Evolutionary conservation across 2,797 vertebrate genomes (phyloP).

Genomic region (Takifugu rubripes): DNA sequence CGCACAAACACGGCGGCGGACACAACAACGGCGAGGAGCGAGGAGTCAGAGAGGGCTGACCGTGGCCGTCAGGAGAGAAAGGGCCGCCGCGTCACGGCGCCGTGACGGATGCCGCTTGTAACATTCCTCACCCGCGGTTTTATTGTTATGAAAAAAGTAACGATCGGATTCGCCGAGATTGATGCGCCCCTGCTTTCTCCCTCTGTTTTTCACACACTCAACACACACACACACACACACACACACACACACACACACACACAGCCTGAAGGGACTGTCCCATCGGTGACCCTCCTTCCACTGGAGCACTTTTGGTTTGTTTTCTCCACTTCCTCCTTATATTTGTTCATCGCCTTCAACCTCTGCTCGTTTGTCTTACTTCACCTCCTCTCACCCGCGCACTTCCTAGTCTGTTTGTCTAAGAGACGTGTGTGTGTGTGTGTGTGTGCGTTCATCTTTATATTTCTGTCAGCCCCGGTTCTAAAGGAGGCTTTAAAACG

Average conservation of each 20-base stretch:
- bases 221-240: slow-evolving; percentile 11
- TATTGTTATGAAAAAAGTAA: slow-evolving; percentile 56
- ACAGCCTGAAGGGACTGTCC: slow-evolving; percentile 3
- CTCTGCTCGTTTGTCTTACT: slow-evolving; percentile 40
- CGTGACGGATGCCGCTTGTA: slow-evolving; percentile 64
- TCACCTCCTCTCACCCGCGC: slow-evolving; percentile 34
- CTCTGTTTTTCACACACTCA: slow-evolving; percentile 28
- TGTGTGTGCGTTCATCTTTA: slow-evolving; percentile 23
- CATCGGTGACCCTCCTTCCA: slow-evolving; percentile 38
- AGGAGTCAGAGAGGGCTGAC: slow-evolving; percentile 53
- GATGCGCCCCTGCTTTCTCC: slow-evolving; percentile 45
- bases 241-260: slow-evolving; percentile 12
- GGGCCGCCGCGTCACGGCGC: slow-evolving; percentile 50
- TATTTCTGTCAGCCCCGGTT: slow-evolving; percentile 39
- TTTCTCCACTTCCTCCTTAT: slow-evolving; percentile 16
- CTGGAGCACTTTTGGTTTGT: slow-evolving; percentile 17
- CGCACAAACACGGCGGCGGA: slow-evolving; percentile 34
- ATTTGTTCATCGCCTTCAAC: slow-evolving; percentile 32
- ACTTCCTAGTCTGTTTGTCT: slow-evolving; percentile 16
- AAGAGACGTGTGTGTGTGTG: slow-evolving; percentile 13
- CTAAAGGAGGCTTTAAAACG: slow-evolving; percentile 63
- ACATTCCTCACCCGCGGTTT: slow-evolving; percentile 63
- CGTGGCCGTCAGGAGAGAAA: slow-evolving; percentile 53
- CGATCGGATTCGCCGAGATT: slow-evolving; percentile 51
- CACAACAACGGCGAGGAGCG: slow-evolving; percentile 35